Conservation (phyloP, 2,888 invertebrate species). For the Neocrepidodera transversa region DNA sequence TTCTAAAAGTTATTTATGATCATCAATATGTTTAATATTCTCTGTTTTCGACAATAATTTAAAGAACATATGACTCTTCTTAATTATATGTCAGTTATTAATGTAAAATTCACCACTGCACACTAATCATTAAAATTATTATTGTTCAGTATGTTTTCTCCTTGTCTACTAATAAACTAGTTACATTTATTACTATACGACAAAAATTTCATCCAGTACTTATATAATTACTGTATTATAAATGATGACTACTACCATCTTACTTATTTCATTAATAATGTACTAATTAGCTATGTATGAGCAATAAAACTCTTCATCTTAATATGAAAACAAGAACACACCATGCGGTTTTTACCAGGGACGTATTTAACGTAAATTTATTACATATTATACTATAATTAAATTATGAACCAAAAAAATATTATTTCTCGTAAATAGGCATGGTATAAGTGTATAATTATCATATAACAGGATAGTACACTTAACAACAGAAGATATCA, state of each 20-base stretch:
- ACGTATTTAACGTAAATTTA: neutral
- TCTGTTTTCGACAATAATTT: no score
- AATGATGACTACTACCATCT: conserved; percentile 8
- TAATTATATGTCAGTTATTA: no score
- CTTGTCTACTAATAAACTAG: neutral
- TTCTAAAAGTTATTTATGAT: no score
- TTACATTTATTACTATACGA: conserved; percentile 1
- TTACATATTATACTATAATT: neutral
- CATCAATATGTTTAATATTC: no score
- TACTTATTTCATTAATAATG: conserved; percentile 12
- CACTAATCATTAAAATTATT: conserved; percentile 1
- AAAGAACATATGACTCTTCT: no score
- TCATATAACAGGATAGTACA: no score
- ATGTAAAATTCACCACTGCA: no score
- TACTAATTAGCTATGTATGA: conserved; percentile 8
- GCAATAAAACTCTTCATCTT: neutral
- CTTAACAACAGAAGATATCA: no score
- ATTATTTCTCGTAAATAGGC: no score
- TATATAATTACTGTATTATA: conserved; percentile 2
- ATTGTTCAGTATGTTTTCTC: neutral
- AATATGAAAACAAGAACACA: neutral
- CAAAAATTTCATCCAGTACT: conserved; percentile 3
- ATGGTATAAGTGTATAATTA: no score
- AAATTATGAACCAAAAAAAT: no score
- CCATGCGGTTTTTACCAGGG: neutral